These are phyloP conservation scores for Bimastos eiseni DNA, from an alignment of 2,888 invertebrate genomes.

Conservation along the genomic window DNA sequence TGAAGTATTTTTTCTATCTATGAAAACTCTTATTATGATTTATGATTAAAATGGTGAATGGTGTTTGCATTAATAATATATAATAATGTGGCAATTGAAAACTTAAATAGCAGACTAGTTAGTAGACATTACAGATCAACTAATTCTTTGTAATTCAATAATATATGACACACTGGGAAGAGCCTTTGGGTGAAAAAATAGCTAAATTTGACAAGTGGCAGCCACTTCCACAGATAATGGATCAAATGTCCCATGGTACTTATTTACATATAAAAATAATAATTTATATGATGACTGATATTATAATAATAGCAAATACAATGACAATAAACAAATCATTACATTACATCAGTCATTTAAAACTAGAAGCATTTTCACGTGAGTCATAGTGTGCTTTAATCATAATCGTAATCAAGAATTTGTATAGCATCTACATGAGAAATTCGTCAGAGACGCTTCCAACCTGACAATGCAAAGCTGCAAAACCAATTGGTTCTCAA, in stretches of 20 bases:
- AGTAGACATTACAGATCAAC: neutral
- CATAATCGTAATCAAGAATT: too few species aligned
- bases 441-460: too few species aligned
- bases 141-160: neutral
- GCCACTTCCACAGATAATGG: neutral
- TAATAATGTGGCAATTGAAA: neutral
- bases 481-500: too few species aligned
- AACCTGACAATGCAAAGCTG: too few species aligned
- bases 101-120: neutral
- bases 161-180: neutral
- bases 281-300: neutral
- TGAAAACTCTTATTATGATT: neutral
- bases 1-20: neutral
- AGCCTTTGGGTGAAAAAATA: neutral
- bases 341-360: neutral
- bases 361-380: neutral
- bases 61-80: neutral
- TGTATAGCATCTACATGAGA: too few species aligned
- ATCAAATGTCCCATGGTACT: neutral
- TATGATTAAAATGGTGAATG: neutral
- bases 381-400: neutral
- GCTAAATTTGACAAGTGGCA: neutral
- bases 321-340: slow-evolving; percentile 7
- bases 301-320: neutral
- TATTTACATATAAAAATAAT: neutral